phyloP scores from a whole-genome alignment of 2,888 invertebrate species.

The Boloria selene region DNA sequence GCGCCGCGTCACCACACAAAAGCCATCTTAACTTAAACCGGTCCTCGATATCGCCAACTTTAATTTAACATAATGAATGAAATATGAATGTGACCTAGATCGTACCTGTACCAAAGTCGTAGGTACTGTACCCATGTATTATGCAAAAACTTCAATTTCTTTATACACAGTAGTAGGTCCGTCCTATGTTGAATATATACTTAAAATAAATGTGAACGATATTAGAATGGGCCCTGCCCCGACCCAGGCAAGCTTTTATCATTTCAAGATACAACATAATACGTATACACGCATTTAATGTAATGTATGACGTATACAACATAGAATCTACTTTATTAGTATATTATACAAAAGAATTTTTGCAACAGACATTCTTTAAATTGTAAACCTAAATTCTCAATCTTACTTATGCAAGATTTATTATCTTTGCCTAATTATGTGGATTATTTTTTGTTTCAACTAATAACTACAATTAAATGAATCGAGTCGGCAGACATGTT shows the following conservation, averaged over 20 bases:
- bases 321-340: neutral
- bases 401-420: neutral
- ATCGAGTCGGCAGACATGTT: conserved; percentile 57
- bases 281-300: neutral
- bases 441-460: neutral
- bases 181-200: neutral
- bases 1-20: conserved; percentile 54
- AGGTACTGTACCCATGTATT: neutral
- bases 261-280: neutral
- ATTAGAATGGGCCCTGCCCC: neutral
- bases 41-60: conserved; percentile 48
- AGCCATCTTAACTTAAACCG: conserved; percentile 50
- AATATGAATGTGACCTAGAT: conserved; percentile 46
- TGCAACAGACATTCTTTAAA: no score
- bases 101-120: conserved; percentile 10
- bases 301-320: neutral
- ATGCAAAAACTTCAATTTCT: neutral
- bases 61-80: conserved; percentile 45
- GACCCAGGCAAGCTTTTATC: conserved; percentile 11
- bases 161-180: no score
- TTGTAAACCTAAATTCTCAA: no score
- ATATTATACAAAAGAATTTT: no score
- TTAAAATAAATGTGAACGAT: neutral
- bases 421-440: neutral
- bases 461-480: conserved; percentile 31